Percentiles rank a stretch among this genome's conserved stretches.
phyloP scores from a whole-genome alignment of 2,888 invertebrate species.

The Troides oblongomaculatus region DNA sequence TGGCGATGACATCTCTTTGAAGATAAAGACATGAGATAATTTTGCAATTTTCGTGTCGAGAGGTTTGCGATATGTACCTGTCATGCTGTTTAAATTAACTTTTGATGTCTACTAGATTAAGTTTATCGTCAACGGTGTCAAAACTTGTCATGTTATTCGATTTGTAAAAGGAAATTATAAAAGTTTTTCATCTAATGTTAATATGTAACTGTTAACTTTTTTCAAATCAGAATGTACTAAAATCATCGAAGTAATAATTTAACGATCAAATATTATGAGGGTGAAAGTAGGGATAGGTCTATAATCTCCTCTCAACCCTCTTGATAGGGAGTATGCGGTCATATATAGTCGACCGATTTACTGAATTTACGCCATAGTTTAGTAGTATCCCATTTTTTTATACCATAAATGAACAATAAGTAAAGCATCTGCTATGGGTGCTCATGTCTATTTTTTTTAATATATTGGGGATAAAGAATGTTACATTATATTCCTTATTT shows the following conservation, averaged over 20 bases:
- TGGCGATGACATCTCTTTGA: constrained; percentile 78
- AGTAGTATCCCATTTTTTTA: constrained; percentile 48
- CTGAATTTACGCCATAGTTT: constrained; percentile 50
- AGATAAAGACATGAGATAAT: constrained; percentile 77
- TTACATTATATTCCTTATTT: neutral
- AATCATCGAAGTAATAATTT: constrained; percentile 34
- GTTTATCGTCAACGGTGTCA: constrained; percentile 53
- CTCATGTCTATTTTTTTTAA: neutral
- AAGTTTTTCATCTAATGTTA: neutral
- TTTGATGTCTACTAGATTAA: constrained; percentile 59
- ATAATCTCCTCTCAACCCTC: constrained; percentile 51
- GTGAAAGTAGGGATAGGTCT: constrained; percentile 48
- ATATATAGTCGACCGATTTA: constrained; percentile 48
- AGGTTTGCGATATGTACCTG: constrained; percentile 67
- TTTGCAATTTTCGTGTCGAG: constrained; percentile 74
- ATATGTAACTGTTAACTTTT: neutral
- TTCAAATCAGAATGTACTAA: constrained; percentile 22
- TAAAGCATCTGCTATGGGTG: constrained; percentile 1
- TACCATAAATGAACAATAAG: constrained; percentile 23
- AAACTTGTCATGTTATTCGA: constrained; percentile 37
- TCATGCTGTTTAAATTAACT: constrained; percentile 70
- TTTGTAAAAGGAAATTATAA: neutral
- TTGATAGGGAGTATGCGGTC: constrained; percentile 44
- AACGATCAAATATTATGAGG: constrained; percentile 45
- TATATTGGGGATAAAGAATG: neutral